A percentile compares a stretch with the other conserved stretches of the same genome.
phyloP scores from a whole-genome alignment of 35 echinoderm and acorn worm genomes.

The Strongylocentrotus purpuratus region DNA sequence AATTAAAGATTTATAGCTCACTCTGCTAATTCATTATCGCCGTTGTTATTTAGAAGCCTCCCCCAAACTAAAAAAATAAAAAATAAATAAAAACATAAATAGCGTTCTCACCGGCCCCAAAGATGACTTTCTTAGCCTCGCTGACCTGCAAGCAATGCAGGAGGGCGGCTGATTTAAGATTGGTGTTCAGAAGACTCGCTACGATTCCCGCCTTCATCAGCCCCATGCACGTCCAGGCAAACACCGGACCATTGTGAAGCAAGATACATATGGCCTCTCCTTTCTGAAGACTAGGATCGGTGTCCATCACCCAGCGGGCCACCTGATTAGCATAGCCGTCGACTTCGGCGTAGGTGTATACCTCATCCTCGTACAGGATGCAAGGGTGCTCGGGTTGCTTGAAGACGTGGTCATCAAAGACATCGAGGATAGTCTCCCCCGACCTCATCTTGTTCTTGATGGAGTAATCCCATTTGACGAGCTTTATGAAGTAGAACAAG shows the following conservation, averaged over 20 bases:
- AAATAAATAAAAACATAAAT: neutral
- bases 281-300: slow-evolving; percentile 27
- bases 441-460: slow-evolving; percentile 33
- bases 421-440: slow-evolving; percentile 39
- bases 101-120: slow-evolving; percentile 11
- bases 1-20: too few species aligned
- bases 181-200: slow-evolving; percentile 18
- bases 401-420: neutral
- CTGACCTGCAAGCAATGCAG: slow-evolving; percentile 19
- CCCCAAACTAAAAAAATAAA: too few species aligned
- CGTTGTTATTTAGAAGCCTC: too few species aligned
- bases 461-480: neutral
- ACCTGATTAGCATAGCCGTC: slow-evolving; percentile 28
- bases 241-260: slow-evolving; percentile 38
- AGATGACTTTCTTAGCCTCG: slow-evolving; percentile 41
- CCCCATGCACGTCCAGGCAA: slow-evolving; percentile 16
- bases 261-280: slow-evolving; percentile 20
- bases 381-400: slow-evolving; percentile 17
- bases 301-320: slow-evolving; percentile 9
- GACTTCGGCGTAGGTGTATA: slow-evolving; percentile 31
- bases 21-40: too few species aligned
- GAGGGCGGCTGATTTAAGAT: slow-evolving; percentile 30
- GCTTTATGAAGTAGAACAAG: neutral
- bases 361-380: slow-evolving; percentile 26
- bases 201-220: slow-evolving; percentile 14